A percentile compares a stretch with the other conserved stretches of the same genome.
These are phyloP conservation scores for Eutrigla gurnardus DNA, from an alignment of 2,797 vertebrate species.

Conservation along the genomic window DNA sequence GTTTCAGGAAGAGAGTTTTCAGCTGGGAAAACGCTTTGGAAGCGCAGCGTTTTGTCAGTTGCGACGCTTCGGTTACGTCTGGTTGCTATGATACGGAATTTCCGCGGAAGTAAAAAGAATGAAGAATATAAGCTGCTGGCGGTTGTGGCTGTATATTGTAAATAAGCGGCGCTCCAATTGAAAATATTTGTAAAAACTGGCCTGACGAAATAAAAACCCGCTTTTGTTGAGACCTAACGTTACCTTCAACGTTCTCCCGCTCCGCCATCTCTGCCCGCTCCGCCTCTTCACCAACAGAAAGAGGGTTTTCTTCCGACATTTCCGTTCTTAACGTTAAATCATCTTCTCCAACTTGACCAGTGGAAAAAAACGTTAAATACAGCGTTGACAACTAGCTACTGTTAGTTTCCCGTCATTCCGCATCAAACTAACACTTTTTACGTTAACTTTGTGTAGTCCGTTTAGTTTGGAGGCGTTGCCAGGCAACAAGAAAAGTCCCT, in stretches of 20 bases:
- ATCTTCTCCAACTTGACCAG: background rate
- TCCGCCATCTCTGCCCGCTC: background rate
- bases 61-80: no score
- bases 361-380: background rate
- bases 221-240: background rate
- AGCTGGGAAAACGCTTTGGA: no score
- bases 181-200: background rate
- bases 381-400: background rate
- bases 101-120: no score
- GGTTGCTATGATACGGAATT: no score
- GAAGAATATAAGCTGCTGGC: no score
- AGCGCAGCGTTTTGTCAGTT: background rate
- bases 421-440: background rate
- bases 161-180: background rate
- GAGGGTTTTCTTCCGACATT: constrained; percentile 24
- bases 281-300: background rate
- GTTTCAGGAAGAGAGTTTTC: no score
- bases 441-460: background rate
- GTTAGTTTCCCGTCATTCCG: background rate
- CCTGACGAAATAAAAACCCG: background rate
- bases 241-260: constrained; percentile 31
- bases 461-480: constrained; percentile 54
- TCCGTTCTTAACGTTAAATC: background rate
- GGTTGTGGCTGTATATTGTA: no score
- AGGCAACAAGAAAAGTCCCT: constrained; percentile 27